These are phyloP conservation scores for Tinea trinotella DNA, from an alignment of 2,888 invertebrate species.

Conservation along the genomic window DNA sequence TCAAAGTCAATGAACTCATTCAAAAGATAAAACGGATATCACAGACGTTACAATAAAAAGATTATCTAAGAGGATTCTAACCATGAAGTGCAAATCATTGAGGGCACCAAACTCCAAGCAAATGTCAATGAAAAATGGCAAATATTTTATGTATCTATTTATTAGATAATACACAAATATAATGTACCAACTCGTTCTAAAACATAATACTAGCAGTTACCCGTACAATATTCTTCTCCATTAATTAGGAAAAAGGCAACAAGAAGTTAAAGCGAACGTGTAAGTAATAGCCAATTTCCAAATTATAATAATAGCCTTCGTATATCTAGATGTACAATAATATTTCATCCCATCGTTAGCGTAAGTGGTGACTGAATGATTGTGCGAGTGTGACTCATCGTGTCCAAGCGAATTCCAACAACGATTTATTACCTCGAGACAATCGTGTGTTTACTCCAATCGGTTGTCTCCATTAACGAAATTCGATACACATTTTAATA, in stretches of 20 bases:
- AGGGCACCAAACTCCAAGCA: constrained; percentile 7
- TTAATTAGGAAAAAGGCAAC: no score
- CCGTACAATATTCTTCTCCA: no score
- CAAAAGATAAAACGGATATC: constrained; percentile 17
- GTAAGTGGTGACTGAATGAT: constrained; percentile 1
- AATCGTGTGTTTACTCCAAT: not conserved
- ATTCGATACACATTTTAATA: not conserved
- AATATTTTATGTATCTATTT: no score
- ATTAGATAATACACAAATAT: no score
- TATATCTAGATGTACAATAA: not conserved
- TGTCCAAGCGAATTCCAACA: not conserved
- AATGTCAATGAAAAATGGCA: constrained; percentile 4
- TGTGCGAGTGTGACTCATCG: not conserved
- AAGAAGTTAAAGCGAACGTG: not conserved
- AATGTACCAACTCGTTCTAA: no score
- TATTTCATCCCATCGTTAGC: constrained; percentile 11
- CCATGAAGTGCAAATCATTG: constrained; percentile 17
- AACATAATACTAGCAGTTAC: no score
- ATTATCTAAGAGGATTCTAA: constrained; percentile 7
- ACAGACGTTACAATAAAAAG: constrained; percentile 17
- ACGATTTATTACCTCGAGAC: constrained; percentile 1
- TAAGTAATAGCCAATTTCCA: not conserved
- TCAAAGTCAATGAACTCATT: constrained; percentile 16
- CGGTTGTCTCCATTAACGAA: not conserved
- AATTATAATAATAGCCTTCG: not conserved